Evolutionary conservation across 1,140 invertebrate species (phyloP), one percentile per base, ranked within the genome.

Genomic region (Thaumatotibia leucotreta): DNA sequence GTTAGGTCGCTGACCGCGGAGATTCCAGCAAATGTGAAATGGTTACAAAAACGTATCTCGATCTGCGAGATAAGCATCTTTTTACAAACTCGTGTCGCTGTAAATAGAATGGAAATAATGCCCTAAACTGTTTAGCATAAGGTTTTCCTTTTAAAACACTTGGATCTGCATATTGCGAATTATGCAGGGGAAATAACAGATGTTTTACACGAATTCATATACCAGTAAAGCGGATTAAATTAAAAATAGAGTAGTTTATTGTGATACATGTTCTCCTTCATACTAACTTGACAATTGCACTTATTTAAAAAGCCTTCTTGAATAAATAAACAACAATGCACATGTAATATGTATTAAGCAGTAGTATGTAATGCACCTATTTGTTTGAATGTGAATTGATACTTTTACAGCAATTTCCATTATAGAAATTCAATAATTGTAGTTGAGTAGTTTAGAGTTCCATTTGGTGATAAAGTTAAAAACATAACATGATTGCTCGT

Each of bases 21-120:
- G 52, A 17, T 27, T 58, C 52, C 27, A 58, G 52, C 29, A 58
- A 58, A 58, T 29, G 52, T 27, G 24, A 54, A 54, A 58, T 27
- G 52, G 52, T 14, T 27, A 29, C 24, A 24, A 54, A 24, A 50
- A 52, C 52, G 11, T 58, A 58, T 58, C 52, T 29, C 24, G 52
- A 58, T 58, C 39, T 45, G 5, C 4, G 10, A 58, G 52, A 58
- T 58, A 58, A 11, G 6, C n/a, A 58, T 58, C 52, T 54, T 24
- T 39, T 11, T 39, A 39, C 35, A 20, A 45, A 45, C 39, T 20
- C 14, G 9, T 45, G 35, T 39, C 35, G 35, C 35, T 39, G n/a
- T n/a, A 39, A 45, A 17, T 9, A 45, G 14, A 45, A 20, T 20
- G 39, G 39, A 17, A 6, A 45, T 45, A 14, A 9, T 45, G 20